Percentiles rank a stretch among this genome's conserved stretches.
Evolutionary conservation across 2,888 invertebrate genomes (phyloP).

Genomic region (Drosophila mettleri): DNA sequence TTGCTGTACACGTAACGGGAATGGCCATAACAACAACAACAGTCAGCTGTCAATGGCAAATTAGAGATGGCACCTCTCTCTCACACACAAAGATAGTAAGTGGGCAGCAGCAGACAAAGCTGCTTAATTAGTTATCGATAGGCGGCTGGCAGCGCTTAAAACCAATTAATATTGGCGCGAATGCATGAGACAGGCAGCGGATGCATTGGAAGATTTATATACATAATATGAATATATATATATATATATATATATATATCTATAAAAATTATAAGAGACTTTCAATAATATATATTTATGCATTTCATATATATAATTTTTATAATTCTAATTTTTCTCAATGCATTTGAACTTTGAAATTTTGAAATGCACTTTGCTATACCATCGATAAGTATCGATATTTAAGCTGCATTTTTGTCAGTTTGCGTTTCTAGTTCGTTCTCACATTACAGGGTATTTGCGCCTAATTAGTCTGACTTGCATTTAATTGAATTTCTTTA

Average conservation of each 20-base stretch:
- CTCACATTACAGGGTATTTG: constrained; percentile 1
- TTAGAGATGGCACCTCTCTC: constrained; percentile 18
- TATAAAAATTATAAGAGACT: too few species aligned
- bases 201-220: too few species aligned
- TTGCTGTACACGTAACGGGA: constrained; percentile 26
- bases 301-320: too few species aligned
- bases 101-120: constrained; percentile 4
- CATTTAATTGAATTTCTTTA: constrained; percentile 3
- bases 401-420: too few species aligned
- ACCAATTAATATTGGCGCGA: background rate
- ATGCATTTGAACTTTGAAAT: too few species aligned
- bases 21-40: constrained; percentile 12
- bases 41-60: constrained; percentile 39
- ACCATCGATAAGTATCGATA: too few species aligned
- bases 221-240: background rate
- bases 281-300: background rate
- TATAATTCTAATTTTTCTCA: too few species aligned
- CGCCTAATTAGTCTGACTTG: background rate
- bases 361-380: too few species aligned
- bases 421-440: too few species aligned
- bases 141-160: constrained; percentile 1
- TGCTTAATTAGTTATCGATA: constrained; percentile 58
- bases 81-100: constrained; percentile 1
- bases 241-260: background rate
- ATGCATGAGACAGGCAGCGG: background rate